Base-by-base conservation (phyloP, 2,888 invertebrate species). In the Spialia ferax region DNA sequence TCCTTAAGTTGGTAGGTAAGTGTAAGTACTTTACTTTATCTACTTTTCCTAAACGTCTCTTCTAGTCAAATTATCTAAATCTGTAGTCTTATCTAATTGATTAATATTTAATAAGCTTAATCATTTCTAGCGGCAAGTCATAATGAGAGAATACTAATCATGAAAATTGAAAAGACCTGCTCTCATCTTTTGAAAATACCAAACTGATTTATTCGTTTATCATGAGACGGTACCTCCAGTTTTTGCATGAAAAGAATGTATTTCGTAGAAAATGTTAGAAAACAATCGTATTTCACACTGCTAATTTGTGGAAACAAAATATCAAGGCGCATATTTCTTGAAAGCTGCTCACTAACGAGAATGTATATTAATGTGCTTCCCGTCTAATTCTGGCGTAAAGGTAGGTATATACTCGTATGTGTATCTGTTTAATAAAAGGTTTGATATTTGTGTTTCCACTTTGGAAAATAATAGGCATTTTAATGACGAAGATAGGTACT, bases 261-360 rank as follows among this genome's bases (percentile, higher is more conserved):
- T 38, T 65, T 65, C 65, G 22, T 38, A 26, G 65, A 59, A 65
- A 38, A 57, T 48, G 32, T 56, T 26, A 52, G 56, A 65, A 65
- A 38, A 50, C 57, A 52, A 52, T 50, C 29, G 48, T 64, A 50
- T 64, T 57, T 48, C 18, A 32, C 15, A 56, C 22, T 15, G 23
- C 23, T 32, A 57, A 57, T 64, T 64, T 48, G 22, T 45, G 18
- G 29, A 64, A 64, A 64, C 32, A 48, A 62, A 35, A 35, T 35
- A 56, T 56, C 56, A 35, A 35, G 13, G 35, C 35, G n/a, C 8
- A 13, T 56, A 35, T 20, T 56, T 56, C 52, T 35, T 35, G 18
- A 52, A 52, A 15, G 48, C 20, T 50, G 20, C 15, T 32, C 54
- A 54, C 23, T 50, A 61, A 50, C 61, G 26, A 61, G 32, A 61